Conservation (phyloP, 92 coral and sea anemone species). For the Virgularia gustaviana region DNA sequence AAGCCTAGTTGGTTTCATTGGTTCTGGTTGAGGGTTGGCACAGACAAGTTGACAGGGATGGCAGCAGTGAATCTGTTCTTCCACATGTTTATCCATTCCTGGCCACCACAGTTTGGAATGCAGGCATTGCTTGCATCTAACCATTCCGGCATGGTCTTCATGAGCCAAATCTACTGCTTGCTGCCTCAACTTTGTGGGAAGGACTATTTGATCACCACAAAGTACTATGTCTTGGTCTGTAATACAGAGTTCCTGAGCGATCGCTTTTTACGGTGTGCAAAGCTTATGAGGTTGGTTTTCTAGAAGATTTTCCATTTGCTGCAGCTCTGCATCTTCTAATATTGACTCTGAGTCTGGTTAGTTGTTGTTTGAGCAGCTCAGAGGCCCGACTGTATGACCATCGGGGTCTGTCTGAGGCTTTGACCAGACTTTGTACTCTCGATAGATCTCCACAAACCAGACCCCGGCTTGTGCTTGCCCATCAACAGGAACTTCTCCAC, state of each 20-base stretch:
- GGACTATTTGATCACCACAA: conserved; percentile 45
- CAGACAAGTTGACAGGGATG: conserved; percentile 42
- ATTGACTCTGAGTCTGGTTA: conserved; percentile 34
- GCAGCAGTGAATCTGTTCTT: conserved; percentile 8
- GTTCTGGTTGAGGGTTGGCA: conserved; percentile 37
- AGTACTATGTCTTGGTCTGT: conserved; percentile 51
- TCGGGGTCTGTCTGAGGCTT: conserved; percentile 31
- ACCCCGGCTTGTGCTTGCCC: conserved; percentile 9
- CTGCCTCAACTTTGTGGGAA: conserved; percentile 38
- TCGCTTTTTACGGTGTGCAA: conserved; percentile 28
- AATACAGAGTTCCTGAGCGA: conserved; percentile 53
- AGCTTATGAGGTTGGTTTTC: conserved; percentile 31
- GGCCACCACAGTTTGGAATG: conserved; percentile 53
- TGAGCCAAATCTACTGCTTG: conserved; percentile 42
- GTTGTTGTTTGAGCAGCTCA: conserved; percentile 36
- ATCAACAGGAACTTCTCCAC: conserved; percentile 48
- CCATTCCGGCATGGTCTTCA: conserved; percentile 56
- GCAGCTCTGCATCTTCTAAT: conserved; percentile 39
- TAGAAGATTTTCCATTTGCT: conserved; percentile 15
- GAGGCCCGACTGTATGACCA: conserved; percentile 49
- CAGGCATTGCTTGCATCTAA: conserved; percentile 48
- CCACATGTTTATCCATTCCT: conserved; percentile 43
- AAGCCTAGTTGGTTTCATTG: conserved; percentile 52
- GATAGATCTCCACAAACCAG: conserved; percentile 28
- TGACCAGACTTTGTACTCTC: conserved; percentile 47